Evolutionary conservation across 2,113 vertebrate genomes (phyloP), one percentile per base, ranked within the genome.

Genomic region (Stegostoma tigrinum): DNA sequence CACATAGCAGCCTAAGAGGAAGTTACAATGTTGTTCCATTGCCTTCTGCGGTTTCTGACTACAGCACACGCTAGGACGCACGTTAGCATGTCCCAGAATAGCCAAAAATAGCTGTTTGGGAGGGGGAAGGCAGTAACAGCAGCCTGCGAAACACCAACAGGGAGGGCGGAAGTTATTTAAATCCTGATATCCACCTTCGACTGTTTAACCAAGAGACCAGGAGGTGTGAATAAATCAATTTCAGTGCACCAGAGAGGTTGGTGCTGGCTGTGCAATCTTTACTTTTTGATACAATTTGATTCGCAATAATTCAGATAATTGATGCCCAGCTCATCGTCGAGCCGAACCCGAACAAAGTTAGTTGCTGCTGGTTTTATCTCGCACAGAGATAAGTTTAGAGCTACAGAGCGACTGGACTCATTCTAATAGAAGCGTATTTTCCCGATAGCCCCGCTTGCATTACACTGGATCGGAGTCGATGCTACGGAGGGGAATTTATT

Each of bases 1-100:
- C 67, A 34, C 94, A 45, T 23, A 45, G n/a, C 91, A 70, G 64
- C 38, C 67, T 8, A 23, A 52, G 38, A 95, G 94, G 94, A 95
- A 95, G 38, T 72, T 95, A 70, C 94, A 95, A 95, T 72, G 45
- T 75, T 95, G 94, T 95, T 95, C 94, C 94, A 72, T 72, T 52
- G 24, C 67, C 94, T 95, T 95, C 67, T 75, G 94, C 24, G 42
- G 24, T 45, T 72, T 52, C 45, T 95, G 68, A 68, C 66, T 94
- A 8, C 0, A 68, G 38, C 90, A 19, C 64, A 87, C 86, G 86
- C 55, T 55, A 34, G 55, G 55, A 12, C 55, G 27, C 86, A 67
- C 93, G 67, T 70, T 95, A 42, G 27, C 93, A 70, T 48, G 38
- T 70, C n/a, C 38, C 10, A 45, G 67, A 48, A 34, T 42, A 48